A percentile compares a stretch with the other conserved stretches of the same genome.
Conservation (phyloP, 2,797 vertebrate genomes). For the Paratrypauchen microcephalus region DNA sequence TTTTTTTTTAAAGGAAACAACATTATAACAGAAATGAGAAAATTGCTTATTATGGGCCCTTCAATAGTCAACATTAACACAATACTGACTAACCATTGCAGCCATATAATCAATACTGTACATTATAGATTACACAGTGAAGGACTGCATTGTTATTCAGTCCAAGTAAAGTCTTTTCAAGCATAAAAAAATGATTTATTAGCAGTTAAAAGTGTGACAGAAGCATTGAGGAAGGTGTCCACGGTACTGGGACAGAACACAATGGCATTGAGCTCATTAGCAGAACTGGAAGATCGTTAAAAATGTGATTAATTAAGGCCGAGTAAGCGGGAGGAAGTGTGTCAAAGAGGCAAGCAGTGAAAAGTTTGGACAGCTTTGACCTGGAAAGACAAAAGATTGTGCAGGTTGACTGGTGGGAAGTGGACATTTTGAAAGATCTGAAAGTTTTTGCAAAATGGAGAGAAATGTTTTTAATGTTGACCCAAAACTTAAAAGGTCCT, state of each 20-base stretch:
- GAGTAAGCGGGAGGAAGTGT: constrained; percentile 4
- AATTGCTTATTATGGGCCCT: too few species aligned
- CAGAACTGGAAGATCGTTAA: constrained; percentile 3
- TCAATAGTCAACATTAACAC: too few species aligned
- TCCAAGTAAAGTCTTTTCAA: not conserved
- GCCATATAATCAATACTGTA: not conserved
- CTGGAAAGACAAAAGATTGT: not conserved
- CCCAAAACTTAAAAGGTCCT: too few species aligned
- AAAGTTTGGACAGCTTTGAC: constrained; percentile 6
- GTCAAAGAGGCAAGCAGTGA: not conserved
- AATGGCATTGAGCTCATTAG: constrained; percentile 5
- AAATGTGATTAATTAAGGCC: constrained; percentile 10
- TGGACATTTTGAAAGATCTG: not conserved
- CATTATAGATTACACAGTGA: not conserved
- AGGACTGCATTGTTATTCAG: not conserved
- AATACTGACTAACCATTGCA: too few species aligned
- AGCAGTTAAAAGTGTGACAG: constrained; percentile 1
- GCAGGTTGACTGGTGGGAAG: not conserved
- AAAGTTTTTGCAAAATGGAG: not conserved
- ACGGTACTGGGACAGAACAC: not conserved
- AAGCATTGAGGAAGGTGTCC: not conserved
- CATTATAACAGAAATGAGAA: too few species aligned
- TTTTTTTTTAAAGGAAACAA: too few species aligned
- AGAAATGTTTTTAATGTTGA: too few species aligned
- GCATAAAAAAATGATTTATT: constrained; percentile 4